Evolutionary conservation across 2,797 vertebrate species (phyloP).

Genomic region (Gambusia yucatana): DNA sequence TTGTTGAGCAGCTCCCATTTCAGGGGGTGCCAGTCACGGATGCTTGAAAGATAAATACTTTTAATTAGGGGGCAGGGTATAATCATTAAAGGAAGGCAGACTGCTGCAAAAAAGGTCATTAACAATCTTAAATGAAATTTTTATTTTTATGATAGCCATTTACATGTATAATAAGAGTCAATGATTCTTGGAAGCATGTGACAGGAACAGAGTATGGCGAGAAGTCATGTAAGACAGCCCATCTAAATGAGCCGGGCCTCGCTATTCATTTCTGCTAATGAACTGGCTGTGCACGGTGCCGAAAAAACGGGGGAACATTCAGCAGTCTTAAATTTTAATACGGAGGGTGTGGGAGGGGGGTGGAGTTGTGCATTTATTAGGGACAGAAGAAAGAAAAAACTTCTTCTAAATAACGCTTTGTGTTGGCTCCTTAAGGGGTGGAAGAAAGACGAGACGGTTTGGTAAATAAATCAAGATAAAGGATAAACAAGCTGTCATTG

Average conservation of each 20-base stretch:
- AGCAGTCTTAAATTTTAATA: constrained; percentile 97
- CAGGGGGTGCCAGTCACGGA: constrained; percentile 89
- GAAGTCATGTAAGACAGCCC: constrained; percentile 99
- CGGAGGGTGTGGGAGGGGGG: constrained; percentile 72
- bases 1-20: constrained; percentile 56
- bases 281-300: constrained; percentile 92
- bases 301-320: constrained; percentile 82
- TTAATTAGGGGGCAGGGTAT: constrained; percentile 99
- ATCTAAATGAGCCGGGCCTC: constrained; percentile 97
- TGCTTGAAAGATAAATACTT: constrained; percentile 99
- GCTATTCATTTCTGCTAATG: constrained; percentile 99
- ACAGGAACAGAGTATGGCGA: constrained; percentile 99
- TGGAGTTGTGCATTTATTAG: constrained; percentile 79
- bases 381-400: constrained; percentile 39
- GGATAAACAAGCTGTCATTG: constrained; percentile 81
- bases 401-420: constrained; percentile 62
- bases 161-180: constrained; percentile 99
- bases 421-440: constrained; percentile 49
- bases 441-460: constrained; percentile 43
- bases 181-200: constrained; percentile 99
- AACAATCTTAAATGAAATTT: constrained; percentile 99
- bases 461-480: constrained; percentile 82
- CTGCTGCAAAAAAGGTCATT: constrained; percentile 98
- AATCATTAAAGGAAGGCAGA: constrained; percentile 99
- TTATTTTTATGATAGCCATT: constrained; percentile 99